Percentiles rank a stretch among this genome's conserved stretches.
phyloP scores from a whole-genome alignment of 2,888 invertebrate species.

The Hydriomena furcata region DNA sequence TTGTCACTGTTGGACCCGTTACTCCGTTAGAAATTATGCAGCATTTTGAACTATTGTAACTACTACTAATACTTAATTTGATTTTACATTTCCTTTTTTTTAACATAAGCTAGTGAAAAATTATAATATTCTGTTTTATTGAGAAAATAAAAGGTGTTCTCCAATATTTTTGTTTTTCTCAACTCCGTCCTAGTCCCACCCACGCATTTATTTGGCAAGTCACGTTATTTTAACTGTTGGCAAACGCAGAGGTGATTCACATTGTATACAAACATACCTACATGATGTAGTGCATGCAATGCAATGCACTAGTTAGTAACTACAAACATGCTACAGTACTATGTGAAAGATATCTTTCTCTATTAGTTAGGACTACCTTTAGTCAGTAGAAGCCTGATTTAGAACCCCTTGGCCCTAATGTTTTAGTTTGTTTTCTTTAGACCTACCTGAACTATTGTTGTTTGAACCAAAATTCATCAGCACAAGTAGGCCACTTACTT shows the following conservation, averaged over 20 bases:
- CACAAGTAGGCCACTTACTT: too few species aligned
- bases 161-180: slow-evolving; percentile 64
- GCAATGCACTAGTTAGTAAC: background rate
- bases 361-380: too few species aligned
- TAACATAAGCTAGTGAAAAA: slow-evolving; percentile 78
- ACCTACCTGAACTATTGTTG: too few species aligned
- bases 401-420: too few species aligned
- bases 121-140: slow-evolving; percentile 81
- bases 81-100: slow-evolving; percentile 63
- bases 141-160: slow-evolving; percentile 79
- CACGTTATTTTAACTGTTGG: slow-evolving; percentile 68
- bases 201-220: slow-evolving; percentile 61
- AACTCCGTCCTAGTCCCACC: slow-evolving; percentile 40
- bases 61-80: slow-evolving; percentile 64
- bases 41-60: slow-evolving; percentile 58
- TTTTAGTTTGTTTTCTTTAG: too few species aligned
- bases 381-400: too few species aligned
- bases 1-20: slow-evolving; percentile 33
- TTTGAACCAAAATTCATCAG: too few species aligned
- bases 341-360: too few species aligned
- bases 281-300: background rate
- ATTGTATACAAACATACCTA: slow-evolving; percentile 29
- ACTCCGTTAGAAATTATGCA: slow-evolving; percentile 48
- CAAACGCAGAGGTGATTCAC: slow-evolving; percentile 48
- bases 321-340: too few species aligned